These are phyloP conservation scores for Intellagama lesueurii DNA, from an alignment of 2,797 vertebrate genomes.

Conservation along the genomic window DNA sequence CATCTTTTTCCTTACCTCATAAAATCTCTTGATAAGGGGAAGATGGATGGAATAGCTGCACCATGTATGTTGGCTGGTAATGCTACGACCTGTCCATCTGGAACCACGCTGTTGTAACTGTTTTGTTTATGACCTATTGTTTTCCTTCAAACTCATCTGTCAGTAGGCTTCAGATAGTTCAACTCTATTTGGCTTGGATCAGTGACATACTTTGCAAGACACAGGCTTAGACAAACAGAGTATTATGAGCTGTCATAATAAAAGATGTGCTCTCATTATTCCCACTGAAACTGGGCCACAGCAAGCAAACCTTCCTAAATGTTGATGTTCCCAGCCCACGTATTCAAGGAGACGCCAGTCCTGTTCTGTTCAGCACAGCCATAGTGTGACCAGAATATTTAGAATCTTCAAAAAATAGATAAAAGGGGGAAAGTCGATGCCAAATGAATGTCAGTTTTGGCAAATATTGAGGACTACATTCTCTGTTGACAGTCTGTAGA, in stretches of 20 bases:
- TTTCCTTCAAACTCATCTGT: neutral
- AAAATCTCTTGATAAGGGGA: neutral
- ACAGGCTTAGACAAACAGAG: neutral
- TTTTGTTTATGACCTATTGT: neutral
- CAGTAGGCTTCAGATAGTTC: neutral
- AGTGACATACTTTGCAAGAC: neutral
- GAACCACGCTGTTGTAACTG: neutral
- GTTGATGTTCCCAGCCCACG: neutral
- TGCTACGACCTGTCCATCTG: too few relatives aligned
- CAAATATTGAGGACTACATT: constrained; percentile 19
- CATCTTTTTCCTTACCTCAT: neutral
- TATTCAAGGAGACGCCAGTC: neutral
- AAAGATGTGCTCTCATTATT: neutral
- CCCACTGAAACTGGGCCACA: neutral
- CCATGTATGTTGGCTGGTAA: neutral
- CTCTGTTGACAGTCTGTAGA: constrained; percentile 22
- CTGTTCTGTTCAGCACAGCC: too few relatives aligned
- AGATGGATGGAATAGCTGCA: neutral
- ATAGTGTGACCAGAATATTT: neutral
- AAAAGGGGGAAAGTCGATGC: neutral
- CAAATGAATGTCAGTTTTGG: constrained; percentile 14
- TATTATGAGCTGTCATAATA: neutral
- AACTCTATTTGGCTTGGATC: neutral
- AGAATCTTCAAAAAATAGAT: constrained; percentile 9
- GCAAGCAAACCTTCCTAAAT: neutral